Conservation (phyloP, 2,797 vertebrate species). For the Apogon hyalosoma region DNA sequence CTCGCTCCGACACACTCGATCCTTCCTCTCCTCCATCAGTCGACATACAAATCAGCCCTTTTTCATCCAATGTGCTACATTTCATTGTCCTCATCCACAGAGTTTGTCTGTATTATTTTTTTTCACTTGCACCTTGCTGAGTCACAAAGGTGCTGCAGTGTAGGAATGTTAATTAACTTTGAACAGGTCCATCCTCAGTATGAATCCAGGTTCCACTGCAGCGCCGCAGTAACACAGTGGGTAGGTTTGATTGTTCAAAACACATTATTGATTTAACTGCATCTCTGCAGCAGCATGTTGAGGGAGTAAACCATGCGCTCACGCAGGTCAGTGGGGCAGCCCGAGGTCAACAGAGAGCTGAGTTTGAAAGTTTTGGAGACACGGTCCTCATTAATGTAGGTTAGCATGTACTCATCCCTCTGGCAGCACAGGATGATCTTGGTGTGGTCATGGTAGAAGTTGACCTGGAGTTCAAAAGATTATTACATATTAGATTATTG, state of each 20-base stretch:
- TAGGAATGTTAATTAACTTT: slow-evolving; percentile 57
- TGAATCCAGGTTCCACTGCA: slow-evolving; percentile 41
- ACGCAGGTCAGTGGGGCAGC: slow-evolving; percentile 91
- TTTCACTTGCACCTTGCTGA: slow-evolving; percentile 48
- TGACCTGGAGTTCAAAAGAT: slow-evolving; percentile 83
- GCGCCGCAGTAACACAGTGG: slow-evolving; percentile 33
- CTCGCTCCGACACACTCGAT: slow-evolving; percentile 41
- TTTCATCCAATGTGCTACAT: slow-evolving; percentile 70
- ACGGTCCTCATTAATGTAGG: slow-evolving; percentile 97
- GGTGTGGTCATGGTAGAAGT: slow-evolving; percentile 99
- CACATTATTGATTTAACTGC: slow-evolving; percentile 83
- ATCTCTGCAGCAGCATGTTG: slow-evolving; percentile 96
- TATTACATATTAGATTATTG: slow-evolving; percentile 10
- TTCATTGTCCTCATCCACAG: slow-evolving; percentile 38
- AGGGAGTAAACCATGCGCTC: slow-evolving; percentile 95
- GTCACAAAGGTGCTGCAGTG: slow-evolving; percentile 46
- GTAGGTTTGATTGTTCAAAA: slow-evolving; percentile 11
- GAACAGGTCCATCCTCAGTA: slow-evolving; percentile 33
- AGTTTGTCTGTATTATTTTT: slow-evolving; percentile 31
- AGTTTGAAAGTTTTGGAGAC: slow-evolving; percentile 92
- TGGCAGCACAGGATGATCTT: slow-evolving; percentile 97
- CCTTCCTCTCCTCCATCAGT: slow-evolving; percentile 47
- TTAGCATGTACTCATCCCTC: slow-evolving; percentile 93
- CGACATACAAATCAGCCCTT: slow-evolving; percentile 78
- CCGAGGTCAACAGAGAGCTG: slow-evolving; percentile 89